Evolutionary conservation across 1,140 invertebrate species (phyloP), one percentile per base, ranked within the genome.

Genomic region (Zaprionus vittiger): DNA sequence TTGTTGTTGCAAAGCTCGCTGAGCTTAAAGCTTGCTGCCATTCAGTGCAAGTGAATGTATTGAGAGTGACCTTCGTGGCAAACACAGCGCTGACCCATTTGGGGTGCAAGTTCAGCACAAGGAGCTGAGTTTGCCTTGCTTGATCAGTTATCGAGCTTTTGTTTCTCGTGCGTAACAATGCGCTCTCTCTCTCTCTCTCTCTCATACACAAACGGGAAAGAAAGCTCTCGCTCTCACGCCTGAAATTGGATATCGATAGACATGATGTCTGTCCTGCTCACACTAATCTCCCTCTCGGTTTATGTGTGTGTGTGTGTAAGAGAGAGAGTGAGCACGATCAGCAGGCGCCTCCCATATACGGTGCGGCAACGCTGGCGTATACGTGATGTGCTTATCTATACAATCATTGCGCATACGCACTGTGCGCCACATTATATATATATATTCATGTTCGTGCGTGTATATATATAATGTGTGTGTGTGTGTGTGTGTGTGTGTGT

Each of bases 391-490:
- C 52, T 65, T 64, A 65, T 79, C 57, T 73, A 69, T 75, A 71
- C 41, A 24, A 12, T 41, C 37, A 87, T 89, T 66, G 85, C 84
- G 84, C 85, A 87, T 90, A 89, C 84, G 84, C 84, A 84, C 73
- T 87, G 84, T 76, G 52, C 37, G n/a, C 20, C 24, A 12, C 56
- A 5, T 7, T 52, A 12, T 24, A 12, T 20, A 37, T 24, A n/a
- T 11, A 15, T 52, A 49, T 41, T 28, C 17, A 28, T 49, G 12
- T 7, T 2, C 12, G 26, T 26, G 54, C 9, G 6, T 41, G 9
- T 22, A 47, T 12, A 37, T 60, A 11, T 34, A 34, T 34, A 11
- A 24, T 28, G 17, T 61, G 37, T 47, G 37, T 31, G 28, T n/a
- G n/a, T 12, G 22, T 47, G n/a, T 44, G 49, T 56, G 28, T 15